Conservation (phyloP, 2,888 invertebrate genomes). For the Mythimna impura region DNA sequence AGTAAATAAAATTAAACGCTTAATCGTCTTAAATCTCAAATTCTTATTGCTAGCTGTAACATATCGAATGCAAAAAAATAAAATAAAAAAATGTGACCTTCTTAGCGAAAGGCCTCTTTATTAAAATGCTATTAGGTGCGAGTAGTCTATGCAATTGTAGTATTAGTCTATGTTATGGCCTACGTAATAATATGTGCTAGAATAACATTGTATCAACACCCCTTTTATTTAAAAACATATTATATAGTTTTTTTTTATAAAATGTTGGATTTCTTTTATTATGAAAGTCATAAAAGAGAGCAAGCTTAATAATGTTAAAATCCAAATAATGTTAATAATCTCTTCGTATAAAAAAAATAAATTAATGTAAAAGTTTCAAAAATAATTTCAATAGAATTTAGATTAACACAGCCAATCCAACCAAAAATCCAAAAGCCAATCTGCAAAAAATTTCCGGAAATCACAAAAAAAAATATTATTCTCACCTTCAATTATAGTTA, state of each 20-base stretch:
- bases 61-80: constrained; percentile 47
- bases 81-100: constrained; percentile 46
- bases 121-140: constrained; percentile 59
- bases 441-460: background rate
- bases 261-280: background rate
- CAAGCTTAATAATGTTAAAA: background rate
- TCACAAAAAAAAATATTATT: background rate
- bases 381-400: background rate
- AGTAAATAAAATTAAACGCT: constrained; percentile 25
- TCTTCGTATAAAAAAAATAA: constrained; percentile 5
- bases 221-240: background rate
- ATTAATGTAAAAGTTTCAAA: constrained; percentile 5
- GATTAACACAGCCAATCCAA: too few species aligned
- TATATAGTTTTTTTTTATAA: background rate
- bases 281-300: constrained; percentile 19
- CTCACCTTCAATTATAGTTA: too few species aligned
- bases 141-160: constrained; percentile 25
- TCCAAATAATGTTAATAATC: constrained; percentile 10
- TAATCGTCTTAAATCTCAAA: constrained; percentile 35
- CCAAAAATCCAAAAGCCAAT: background rate
- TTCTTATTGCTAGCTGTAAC: constrained; percentile 58
- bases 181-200: constrained; percentile 9
- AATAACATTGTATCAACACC: constrained; percentile 40
- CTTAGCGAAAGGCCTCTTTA: constrained; percentile 17
- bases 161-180: constrained; percentile 23